phyloP scores from a whole-genome alignment of 2,888 invertebrate species.

The Choreutis nemorana region DNA sequence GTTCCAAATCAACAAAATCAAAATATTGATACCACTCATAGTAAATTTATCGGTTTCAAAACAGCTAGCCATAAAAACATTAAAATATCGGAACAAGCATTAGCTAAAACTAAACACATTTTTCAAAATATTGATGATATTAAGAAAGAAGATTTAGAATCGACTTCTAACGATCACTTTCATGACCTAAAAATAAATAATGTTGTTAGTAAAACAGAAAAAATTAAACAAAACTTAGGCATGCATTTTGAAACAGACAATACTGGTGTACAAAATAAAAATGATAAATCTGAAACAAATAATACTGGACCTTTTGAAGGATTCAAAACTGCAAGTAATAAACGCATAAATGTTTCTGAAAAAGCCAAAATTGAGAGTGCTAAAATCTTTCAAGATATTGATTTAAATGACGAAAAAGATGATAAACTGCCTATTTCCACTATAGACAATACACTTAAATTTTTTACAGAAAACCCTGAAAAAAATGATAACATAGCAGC shows the following conservation, averaged over 20 bases:
- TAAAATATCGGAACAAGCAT: slow-evolving; percentile 24
- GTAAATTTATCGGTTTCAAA: too few species aligned
- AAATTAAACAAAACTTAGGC: slow-evolving; percentile 6
- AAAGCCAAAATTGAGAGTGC: slow-evolving; percentile 15
- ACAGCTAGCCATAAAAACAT: slow-evolving; percentile 29
- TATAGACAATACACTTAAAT: too few species aligned
- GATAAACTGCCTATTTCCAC: too few species aligned
- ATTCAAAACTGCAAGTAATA: slow-evolving; percentile 36
- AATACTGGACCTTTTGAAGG: slow-evolving; percentile 11
- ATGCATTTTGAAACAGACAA: not conserved
- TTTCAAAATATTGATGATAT: slow-evolving; percentile 18
- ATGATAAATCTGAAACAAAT: slow-evolving; percentile 2
- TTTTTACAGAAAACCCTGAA: slow-evolving; percentile 17
- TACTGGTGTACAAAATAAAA: not conserved
- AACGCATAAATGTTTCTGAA: slow-evolving; percentile 21
- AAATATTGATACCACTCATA: too few species aligned
- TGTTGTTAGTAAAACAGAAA: not conserved
- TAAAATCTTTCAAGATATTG: slow-evolving; percentile 16
- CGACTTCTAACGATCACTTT: slow-evolving; percentile 22
- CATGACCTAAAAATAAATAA: slow-evolving; percentile 13
- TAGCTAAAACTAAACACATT: slow-evolving; percentile 23
- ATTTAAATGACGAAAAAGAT: slow-evolving; percentile 2
- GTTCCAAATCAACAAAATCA: too few species aligned
- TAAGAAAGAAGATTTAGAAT: slow-evolving; percentile 19
- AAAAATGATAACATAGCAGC: slow-evolving; percentile 11